Base-by-base conservation (phyloP, 2,797 vertebrate species). In the Alcedo quadribrachys region DNA sequence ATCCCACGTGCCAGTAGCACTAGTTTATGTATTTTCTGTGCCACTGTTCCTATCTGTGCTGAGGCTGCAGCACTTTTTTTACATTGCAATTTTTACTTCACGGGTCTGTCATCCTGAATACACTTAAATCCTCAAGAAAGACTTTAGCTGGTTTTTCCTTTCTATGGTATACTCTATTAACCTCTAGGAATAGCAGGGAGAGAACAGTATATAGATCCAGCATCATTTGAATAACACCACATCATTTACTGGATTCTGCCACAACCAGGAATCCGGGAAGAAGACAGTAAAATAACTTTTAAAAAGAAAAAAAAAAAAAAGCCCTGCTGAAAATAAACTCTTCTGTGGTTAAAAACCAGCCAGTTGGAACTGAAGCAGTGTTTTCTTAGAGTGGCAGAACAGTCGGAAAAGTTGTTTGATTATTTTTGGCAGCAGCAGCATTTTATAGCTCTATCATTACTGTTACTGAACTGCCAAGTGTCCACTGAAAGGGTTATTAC, bases 381-480 rank as follows among this genome's bases (percentile, higher is more conserved):
- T 98, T 97, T 97, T 97, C 93, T 89, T 96, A 97, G 96, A 86
- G 94, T 97, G 84, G 85, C 76, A 97, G 81, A 95, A 84, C 93
- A 97, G 93, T 96, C 53, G 94, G 96, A 97, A 97, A 97, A 96
- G 86, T 69, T 92, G 86, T 93, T 95, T 78, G 94, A 97, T 97
- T 97, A 90, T 95, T 97, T 98, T 96, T 97, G 97, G 97, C 97
- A 86, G 70, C 48, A 70, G 54, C 65, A 60, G 71, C 42, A 77
- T 84, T 91, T 96, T 90, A 89, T 81, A 97, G 96, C 95, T 96
- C 90, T 93, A 51, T 90, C 77, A 84, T 96, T 95, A 93, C 87
- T 87, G 88, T 90, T 93, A 77, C 81, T 89, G 46, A 95, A 46
- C 65, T 66, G 54, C 84, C 78, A 66, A 32, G 69, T 78, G 87